Evolutionary conservation across 1,140 invertebrate species (phyloP), one percentile per base, ranked within the genome.

Genomic region (Drosophila asahinai): DNA sequence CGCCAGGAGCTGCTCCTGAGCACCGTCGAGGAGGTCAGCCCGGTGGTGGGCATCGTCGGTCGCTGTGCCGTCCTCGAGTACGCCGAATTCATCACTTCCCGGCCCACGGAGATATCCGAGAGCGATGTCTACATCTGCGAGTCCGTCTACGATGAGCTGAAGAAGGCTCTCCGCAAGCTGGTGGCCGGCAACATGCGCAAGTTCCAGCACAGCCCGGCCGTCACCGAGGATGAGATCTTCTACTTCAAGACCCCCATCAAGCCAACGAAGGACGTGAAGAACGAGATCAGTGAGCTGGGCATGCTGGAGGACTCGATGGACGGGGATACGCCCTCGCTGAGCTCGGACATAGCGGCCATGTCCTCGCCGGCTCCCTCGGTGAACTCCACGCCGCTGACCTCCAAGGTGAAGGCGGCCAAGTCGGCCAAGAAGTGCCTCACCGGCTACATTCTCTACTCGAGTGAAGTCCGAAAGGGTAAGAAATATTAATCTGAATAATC

Each of bases 391-490:
- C 94, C 94, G 52, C 92, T 94, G n/a, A 94, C 94, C 48, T 94
- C 94, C 12, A 95, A 94, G 81, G 58, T 76, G 2, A 92, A 82
- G 57, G 63, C 55, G 5, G 64, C 59, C 11, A 81, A 76, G 61
- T 65, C 80, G 19, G 57, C 77, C 30, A 96, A 91, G 97, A 98
- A 98, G 95, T 95, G 98, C 77, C 97, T 99, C 70, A 99, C 98
- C 83, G 99, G 99, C 12, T 99, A 99, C 94, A 99, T 99, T 91
- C 95, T 99, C 27, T 99, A 99, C 94, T 99, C 99, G 15, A 97
- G 98, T 93, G 99, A 99, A 94, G 96, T 99, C 42, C 95, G 99
- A 94, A 98, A 95, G 89, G 95, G 98, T 93, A 48, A 77, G 0
- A 0, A 17, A 1, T 17, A 1, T 17, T 11, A 7, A 22, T 6